A percentile compares a stretch with the other conserved stretches of the same genome.
phyloP scores from a whole-genome alignment of 2,888 invertebrate species.

The Dryocosmus kuriphilus region DNA sequence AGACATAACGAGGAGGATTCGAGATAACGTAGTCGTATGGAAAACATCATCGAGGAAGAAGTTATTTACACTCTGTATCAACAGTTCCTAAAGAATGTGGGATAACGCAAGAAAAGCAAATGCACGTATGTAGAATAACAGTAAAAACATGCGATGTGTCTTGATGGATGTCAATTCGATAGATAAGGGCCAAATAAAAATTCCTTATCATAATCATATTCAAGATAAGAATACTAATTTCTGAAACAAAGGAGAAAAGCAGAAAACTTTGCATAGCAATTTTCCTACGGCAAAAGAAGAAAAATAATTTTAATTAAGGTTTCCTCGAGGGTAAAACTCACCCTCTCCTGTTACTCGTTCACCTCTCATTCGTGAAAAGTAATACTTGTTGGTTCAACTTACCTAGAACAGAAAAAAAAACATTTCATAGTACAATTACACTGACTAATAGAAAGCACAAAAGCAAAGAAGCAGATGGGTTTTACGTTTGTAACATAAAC shows the following conservation, averaged over 20 bases:
- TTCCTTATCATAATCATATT: neutral
- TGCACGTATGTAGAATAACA: conserved; percentile 1
- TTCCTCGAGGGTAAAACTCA: neutral
- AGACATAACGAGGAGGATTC: neutral
- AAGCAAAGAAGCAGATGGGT: conserved; percentile 1
- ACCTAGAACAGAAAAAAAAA: conserved; percentile 28
- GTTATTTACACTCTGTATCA: conserved; percentile 18
- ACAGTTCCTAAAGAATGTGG: conserved; percentile 6
- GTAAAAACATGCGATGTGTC: neutral
- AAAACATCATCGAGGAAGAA: conserved; percentile 24
- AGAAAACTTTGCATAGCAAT: neutral
- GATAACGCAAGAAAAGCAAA: neutral
- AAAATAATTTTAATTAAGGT: neutral
- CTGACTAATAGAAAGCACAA: neutral
- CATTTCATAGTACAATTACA: neutral
- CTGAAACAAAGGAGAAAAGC: neutral
- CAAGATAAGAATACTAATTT: neutral
- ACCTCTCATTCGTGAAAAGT: neutral
- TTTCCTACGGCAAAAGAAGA: too few relatives aligned
- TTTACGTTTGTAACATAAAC: conserved; percentile 15
- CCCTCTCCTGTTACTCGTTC: neutral
- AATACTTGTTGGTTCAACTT: neutral
- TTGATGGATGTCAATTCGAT: conserved; percentile 8
- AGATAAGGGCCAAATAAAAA: neutral
- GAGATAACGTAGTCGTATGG: conserved; percentile 8